Conservation (phyloP, 1,140 invertebrate genomes). For the Sinonovacula constricta region DNA sequence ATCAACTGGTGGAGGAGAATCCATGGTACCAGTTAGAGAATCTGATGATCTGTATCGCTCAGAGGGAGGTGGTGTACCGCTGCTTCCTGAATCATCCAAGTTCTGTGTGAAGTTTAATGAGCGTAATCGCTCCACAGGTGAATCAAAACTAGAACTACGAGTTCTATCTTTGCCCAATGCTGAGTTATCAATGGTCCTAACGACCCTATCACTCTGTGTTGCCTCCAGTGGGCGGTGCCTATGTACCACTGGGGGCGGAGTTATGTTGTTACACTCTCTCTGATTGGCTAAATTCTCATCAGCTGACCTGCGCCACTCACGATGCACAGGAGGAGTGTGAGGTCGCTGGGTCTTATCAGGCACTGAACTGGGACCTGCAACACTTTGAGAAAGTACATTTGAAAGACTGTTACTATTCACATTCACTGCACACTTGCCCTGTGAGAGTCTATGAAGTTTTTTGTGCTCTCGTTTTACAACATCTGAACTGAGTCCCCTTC, state of each 20-base stretch:
- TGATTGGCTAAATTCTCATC: slow-evolving; percentile 11
- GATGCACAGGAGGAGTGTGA: slow-evolving; percentile 20
- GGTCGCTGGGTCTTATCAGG: slow-evolving; percentile 25
- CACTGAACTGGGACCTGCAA: background rate
- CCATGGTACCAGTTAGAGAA: background rate
- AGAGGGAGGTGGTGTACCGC: background rate
- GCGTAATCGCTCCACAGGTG: slow-evolving; percentile 36
- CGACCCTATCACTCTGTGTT: background rate
- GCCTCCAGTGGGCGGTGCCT: slow-evolving; percentile 35
- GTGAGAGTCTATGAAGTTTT: slow-evolving; percentile 50
- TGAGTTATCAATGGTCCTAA: background rate
- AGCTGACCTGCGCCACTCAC: slow-evolving; percentile 39
- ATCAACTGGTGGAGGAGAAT: slow-evolving; percentile 37
- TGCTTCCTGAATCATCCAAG: slow-evolving; percentile 6
- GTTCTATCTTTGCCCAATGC: background rate
- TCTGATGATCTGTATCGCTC: slow-evolving; percentile 28
- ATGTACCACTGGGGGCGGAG: slow-evolving; percentile 46
- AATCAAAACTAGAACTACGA: slow-evolving; percentile 35
- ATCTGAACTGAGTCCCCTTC: slow-evolving; percentile 17
- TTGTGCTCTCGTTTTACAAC: slow-evolving; percentile 48
- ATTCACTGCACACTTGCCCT: slow-evolving; percentile 28
- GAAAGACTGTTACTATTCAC: slow-evolving; percentile 40
- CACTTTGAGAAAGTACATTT: slow-evolving; percentile 12
- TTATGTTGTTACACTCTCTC: background rate
- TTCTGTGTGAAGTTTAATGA: slow-evolving; percentile 39